phyloP scores from a whole-genome alignment of 2,113 vertebrate species.

The Tonatia bakeri region DNA sequence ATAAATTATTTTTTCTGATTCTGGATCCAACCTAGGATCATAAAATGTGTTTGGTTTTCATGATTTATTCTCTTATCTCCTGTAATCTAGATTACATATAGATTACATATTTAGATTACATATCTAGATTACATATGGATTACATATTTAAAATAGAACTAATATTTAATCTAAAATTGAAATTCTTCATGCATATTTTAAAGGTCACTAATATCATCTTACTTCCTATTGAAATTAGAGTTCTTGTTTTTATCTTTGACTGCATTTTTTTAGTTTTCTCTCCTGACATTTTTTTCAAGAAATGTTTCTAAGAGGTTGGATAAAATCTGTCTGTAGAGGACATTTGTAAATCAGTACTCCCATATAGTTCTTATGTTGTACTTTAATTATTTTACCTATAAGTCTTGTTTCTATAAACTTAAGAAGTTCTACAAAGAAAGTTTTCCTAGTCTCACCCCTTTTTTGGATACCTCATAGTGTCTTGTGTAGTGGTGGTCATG shows the following conservation, averaged over 20 bases:
- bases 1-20: not conserved
- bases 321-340: not conserved
- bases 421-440: not conserved
- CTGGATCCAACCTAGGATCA: not conserved
- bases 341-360: not conserved
- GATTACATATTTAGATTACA: no score
- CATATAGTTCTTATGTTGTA: not conserved
- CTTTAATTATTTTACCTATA: slow-evolving; percentile 6
- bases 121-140: no score
- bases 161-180: not conserved
- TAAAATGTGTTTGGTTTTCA: not conserved
- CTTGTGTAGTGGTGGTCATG: not conserved
- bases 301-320: not conserved
- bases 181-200: not conserved
- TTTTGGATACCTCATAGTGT: not conserved
- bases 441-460: not conserved
- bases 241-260: slow-evolving; percentile 5
- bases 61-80: not conserved
- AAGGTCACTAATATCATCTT: not conserved
- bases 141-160: not conserved
- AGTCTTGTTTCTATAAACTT: not conserved
- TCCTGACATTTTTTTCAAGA: not conserved
- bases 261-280: not conserved
- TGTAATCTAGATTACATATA: no score
- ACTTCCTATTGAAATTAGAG: not conserved